Evolutionary conservation across 2,888 invertebrate genomes (phyloP).

Genomic region (Hedya salicella): DNA sequence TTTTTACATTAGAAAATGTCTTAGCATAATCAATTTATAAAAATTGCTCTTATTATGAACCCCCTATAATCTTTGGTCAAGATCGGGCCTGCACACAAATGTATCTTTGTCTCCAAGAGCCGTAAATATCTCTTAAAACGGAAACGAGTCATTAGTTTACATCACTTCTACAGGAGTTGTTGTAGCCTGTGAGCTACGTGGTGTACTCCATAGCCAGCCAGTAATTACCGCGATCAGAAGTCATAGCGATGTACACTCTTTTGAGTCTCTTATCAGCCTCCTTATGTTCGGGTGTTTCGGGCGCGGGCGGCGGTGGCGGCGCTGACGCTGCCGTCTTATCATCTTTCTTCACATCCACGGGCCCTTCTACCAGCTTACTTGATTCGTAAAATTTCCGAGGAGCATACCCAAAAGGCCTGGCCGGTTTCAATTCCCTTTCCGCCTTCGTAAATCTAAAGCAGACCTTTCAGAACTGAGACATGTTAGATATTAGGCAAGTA

Average conservation of each 20-base stretch:
- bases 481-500: too few species aligned
- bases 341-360: constrained; percentile 55
- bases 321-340: constrained; percentile 55
- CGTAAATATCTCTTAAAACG: too few species aligned
- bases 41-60: too few species aligned
- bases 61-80: too few species aligned
- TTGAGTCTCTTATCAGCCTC: constrained; percentile 58
- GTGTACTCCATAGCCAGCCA: not conserved
- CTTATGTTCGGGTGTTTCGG: constrained; percentile 60
- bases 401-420: constrained; percentile 89
- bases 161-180: too few species aligned
- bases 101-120: too few species aligned
- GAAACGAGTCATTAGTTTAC: too few species aligned
- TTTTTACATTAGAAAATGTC: too few species aligned
- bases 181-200: too few species aligned
- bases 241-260: constrained; percentile 87
- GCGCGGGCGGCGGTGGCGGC: constrained; percentile 79
- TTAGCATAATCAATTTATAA: too few species aligned
- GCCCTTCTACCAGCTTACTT: constrained; percentile 61
- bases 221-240: constrained; percentile 87
- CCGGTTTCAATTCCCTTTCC: constrained; percentile 89
- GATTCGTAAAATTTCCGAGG: constrained; percentile 87
- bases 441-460: constrained; percentile 88
- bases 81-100: too few species aligned
- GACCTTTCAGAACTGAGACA: too few species aligned